Evolutionary conservation across 2,113 vertebrate species (phyloP), one percentile per base, ranked within the genome.

Genomic region (Nothoprocta pentlandii): DNA sequence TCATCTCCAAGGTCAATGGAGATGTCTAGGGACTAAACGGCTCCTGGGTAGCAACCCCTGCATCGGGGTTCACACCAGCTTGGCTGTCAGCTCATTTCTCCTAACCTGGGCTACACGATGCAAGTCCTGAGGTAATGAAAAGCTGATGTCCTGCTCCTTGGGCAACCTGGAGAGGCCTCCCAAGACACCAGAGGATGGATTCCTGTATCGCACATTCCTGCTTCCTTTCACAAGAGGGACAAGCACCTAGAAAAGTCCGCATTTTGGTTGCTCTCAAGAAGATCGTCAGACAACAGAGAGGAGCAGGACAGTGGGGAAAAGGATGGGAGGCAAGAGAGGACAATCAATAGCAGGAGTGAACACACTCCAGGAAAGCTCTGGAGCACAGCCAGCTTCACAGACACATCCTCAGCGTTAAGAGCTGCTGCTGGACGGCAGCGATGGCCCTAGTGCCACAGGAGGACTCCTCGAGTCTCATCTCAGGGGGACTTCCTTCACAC

Each of bases 301-400:
- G 51, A 82, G 36, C 2, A 4, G 2, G 51, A 41, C 69, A 56
- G 3, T 5, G 23, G 56, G 77, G 34, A 85, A 34, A 53, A 73
- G 61, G 69, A 59, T 62, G 82, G 80, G 71, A 92, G 49, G 77
- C 53, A 23, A 94, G 70, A 58, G 75, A 47, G 63, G 68, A 71
- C 79, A 80, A 93, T 89, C 80, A 81, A 74, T 9, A 92, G 74
- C 3, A 77, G 84, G 75, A 92, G 63, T 67, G 66, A 86, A 66
- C 68, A 46, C 86, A 80, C 58, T 92, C 78, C 88, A 53, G 46
- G 3, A 28, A 53, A 93, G 80, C 80, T 89, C 86, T 76, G 39
- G 87, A 96, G 92, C 90, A 71, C 63, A 82, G 88, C 12, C 62
- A 89, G 89, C 80, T 91, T 77, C 80, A 68, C 64, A 93, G 80